Conservation (phyloP, 1,140 invertebrate species). For the Bombus vancouverensis region DNA sequence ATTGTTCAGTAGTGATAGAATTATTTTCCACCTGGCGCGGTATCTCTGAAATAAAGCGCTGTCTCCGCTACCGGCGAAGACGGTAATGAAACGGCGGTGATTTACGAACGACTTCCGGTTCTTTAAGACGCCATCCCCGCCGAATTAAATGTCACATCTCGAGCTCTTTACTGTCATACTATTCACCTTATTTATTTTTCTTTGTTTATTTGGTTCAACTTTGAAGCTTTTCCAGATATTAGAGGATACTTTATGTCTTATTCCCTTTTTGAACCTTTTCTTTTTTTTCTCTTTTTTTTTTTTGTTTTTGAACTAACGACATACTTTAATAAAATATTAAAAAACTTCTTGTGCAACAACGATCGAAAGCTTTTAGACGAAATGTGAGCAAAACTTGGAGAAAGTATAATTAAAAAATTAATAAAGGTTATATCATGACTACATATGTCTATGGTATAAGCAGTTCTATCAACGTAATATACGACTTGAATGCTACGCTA, state of each 20-base stretch:
- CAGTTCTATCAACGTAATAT: too few species aligned
- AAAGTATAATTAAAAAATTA: neutral
- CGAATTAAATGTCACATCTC: conserved; percentile 19
- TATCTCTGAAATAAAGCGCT: neutral
- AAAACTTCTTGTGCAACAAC: neutral
- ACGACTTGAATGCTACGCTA: too few species aligned
- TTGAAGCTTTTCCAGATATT: neutral
- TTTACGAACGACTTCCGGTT: conserved; percentile 25
- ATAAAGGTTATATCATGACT: neutral
- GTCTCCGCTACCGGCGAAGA: too few species aligned
- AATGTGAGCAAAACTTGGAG: neutral
- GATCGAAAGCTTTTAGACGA: neutral
- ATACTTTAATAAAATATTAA: neutral
- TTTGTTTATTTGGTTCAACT: neutral
- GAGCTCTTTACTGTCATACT: neutral
- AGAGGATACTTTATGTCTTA: neutral
- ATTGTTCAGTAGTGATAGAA: conserved; percentile 17
- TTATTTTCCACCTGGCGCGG: conserved; percentile 10
- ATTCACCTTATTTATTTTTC: neutral
- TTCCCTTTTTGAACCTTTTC: too few species aligned
- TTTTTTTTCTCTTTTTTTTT: neutral
- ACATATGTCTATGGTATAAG: neutral
- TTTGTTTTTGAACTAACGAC: neutral
- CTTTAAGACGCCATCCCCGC: neutral
- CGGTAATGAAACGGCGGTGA: conserved; percentile 42